phyloP scores from a whole-genome alignment of 2,888 invertebrate species.

The Scaptodrosophila latifasciaeformis region DNA sequence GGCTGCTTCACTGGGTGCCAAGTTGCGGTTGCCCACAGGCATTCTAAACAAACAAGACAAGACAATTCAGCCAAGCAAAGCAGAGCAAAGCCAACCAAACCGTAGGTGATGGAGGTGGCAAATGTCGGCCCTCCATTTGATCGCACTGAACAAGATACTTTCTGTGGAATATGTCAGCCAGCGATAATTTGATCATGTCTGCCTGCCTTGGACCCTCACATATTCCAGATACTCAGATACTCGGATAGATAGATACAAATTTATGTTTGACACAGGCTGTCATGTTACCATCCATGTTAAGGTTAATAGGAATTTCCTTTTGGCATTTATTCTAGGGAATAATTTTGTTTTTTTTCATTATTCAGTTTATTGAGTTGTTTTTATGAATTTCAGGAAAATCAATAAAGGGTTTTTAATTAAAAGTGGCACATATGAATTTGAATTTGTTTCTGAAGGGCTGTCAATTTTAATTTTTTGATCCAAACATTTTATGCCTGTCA shows the following conservation, averaged over 20 bases:
- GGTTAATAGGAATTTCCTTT: conserved; percentile 54
- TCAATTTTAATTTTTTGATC: conserved; percentile 4
- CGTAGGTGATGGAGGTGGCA: too few species aligned
- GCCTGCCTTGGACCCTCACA: conserved; percentile 31
- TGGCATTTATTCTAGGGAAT: not conserved
- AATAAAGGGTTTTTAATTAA: conserved; percentile 37
- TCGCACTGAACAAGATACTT: conserved; percentile 45
- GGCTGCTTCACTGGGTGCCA: not conserved
- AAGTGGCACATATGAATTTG: conserved; percentile 32
- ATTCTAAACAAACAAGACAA: conserved; percentile 2
- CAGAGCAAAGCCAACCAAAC: too few species aligned
- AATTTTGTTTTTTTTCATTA: too few species aligned
- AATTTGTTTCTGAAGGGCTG: conserved; percentile 2
- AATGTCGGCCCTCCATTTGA: conserved; percentile 41
- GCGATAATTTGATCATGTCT: conserved; percentile 54
- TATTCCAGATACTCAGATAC: conserved; percentile 10
- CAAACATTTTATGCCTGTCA: conserved; percentile 10
- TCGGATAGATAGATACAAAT: not conserved
- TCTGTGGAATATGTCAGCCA: conserved; percentile 31
- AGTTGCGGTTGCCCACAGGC: conserved; percentile 34
- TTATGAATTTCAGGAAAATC: too few species aligned
- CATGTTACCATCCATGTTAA: conserved; percentile 35
- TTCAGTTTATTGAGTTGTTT: too few species aligned
- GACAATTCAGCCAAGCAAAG: too few species aligned
- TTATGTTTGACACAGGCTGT: conserved; percentile 28